phyloP scores from a whole-genome alignment of 2,113 vertebrate species.

The Piprites chloris region DNA sequence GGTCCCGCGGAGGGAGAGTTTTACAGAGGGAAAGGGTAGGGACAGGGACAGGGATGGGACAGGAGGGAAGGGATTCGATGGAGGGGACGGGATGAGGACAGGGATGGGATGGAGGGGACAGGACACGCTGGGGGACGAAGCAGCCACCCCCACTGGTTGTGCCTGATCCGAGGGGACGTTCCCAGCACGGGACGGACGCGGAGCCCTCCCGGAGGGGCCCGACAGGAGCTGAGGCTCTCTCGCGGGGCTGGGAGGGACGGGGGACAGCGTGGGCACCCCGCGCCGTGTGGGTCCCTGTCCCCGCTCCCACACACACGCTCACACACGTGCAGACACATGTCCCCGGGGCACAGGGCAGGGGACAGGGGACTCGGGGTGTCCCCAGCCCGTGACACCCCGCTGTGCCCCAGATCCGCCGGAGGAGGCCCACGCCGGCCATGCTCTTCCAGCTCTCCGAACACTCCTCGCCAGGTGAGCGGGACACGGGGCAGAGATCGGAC shows the following conservation, averaged over 20 bases:
- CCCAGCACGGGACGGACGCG: background rate
- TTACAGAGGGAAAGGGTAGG: background rate
- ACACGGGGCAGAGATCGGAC: background rate
- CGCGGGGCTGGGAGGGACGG: background rate
- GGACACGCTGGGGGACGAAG: background rate
- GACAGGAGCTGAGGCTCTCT: background rate
- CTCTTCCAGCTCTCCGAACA: constrained; percentile 45
- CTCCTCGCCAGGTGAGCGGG: constrained; percentile 18
- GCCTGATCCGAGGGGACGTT: background rate
- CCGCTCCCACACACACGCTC: background rate
- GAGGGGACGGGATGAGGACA: background rate
- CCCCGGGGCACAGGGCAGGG: background rate
- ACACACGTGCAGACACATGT: background rate
- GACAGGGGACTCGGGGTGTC: background rate
- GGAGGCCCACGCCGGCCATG: constrained; percentile 45
- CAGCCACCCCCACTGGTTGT: background rate
- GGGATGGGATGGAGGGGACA: background rate
- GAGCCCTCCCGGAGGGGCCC: background rate
- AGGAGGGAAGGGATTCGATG: too few species aligned
- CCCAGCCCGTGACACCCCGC: background rate
- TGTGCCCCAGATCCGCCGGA: constrained; percentile 41
- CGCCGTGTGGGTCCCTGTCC: background rate
- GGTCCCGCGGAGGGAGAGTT: background rate
- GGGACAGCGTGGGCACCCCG: background rate
- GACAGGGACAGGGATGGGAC: background rate